Base-by-base conservation (phyloP, 2,888 invertebrate species). In the Ophonus ardosiacus region DNA sequence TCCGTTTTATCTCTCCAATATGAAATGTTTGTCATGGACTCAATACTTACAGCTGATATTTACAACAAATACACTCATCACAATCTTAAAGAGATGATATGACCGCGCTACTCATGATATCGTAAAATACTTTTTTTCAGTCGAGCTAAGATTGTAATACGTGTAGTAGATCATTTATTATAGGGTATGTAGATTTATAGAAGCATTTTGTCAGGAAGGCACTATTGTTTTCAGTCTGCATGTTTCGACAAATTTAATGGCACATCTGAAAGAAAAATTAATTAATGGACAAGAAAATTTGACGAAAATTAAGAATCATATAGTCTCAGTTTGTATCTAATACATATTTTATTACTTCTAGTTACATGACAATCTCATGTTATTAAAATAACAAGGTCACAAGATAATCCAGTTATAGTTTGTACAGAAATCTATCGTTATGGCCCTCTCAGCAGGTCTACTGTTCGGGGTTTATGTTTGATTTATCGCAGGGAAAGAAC, bases 231-330 rank as follows among this genome's bases (percentile, higher is more conserved):
- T 93, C 92, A 93, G 91, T 93, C 93, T 90, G 93, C 93, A 93
- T 97, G 96, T 93, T 97, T 97, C 90, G 97, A 97, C 93, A 97
- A 93, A 93, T 97, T 97, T 91, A 97, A 93, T 91, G 97, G 97
- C 94, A 96, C 95, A 96, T 97, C 97, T 97, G 94, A 85, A 95
- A 95, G 87, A 86, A 10, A 51, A 51, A 51, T 31, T 31, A 87
- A 71, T 59, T 21, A 61, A 0, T 61, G 8, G 10, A 21, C 13
- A 21, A 5, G 8, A 21, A 8, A 63, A 8, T 24, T 21, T 7
- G 10, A 63, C 1, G 2, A 7, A 24, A 13, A 7, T 63, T 10
- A 31, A 31, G 31, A 31, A 31, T 31, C 31, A 31, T 31, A 31
- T 31, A 31, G 31, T 1, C 31, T 31, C 31, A 31, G 31, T 31